Evolutionary conservation across 2,888 invertebrate genomes (phyloP).

Genomic region (Branchellion lobata): DNA sequence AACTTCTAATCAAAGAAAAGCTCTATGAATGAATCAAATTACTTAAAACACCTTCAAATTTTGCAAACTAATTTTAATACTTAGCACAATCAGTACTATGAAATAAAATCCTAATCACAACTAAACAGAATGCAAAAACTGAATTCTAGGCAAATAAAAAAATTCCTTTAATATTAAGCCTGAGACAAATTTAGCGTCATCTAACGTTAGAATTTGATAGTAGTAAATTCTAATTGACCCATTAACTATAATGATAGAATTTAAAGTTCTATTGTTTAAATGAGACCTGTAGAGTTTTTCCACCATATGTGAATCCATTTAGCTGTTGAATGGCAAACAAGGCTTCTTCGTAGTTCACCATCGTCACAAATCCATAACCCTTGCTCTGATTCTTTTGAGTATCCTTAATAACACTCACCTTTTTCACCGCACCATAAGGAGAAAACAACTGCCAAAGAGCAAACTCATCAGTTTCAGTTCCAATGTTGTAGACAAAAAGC

Average conservation of each 20-base stretch:
- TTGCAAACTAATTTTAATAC: background rate
- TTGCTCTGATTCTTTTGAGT: constrained; percentile 59
- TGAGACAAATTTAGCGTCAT: constrained; percentile 30
- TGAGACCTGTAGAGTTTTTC: constrained; percentile 61
- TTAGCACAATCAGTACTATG: background rate
- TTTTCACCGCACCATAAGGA: constrained; percentile 60
- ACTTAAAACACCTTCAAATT: background rate
- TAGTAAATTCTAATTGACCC: background rate
- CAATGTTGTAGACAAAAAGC: constrained; percentile 63
- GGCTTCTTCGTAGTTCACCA: constrained; percentile 62
- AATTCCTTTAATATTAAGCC: constrained; percentile 28
- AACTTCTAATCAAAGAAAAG: constrained; percentile 11
- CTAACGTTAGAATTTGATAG: background rate
- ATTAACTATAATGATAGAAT: constrained; percentile 10
- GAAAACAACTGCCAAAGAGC: constrained; percentile 61
- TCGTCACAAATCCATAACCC: constrained; percentile 63
- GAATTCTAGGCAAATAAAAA: background rate
- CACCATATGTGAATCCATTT: constrained; percentile 59
- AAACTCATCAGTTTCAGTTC: constrained; percentile 60
- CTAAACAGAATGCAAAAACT: background rate
- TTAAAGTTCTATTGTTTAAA: constrained; percentile 53
- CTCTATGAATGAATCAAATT: background rate
- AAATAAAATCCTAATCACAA: constrained; percentile 12
- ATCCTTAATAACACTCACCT: constrained; percentile 61
- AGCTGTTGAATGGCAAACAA: constrained; percentile 60